A percentile compares a stretch with the other conserved stretches of the same genome.
Evolutionary conservation across 2,888 invertebrate genomes (phyloP).

Genomic region (Lampropteryx suffumata): DNA sequence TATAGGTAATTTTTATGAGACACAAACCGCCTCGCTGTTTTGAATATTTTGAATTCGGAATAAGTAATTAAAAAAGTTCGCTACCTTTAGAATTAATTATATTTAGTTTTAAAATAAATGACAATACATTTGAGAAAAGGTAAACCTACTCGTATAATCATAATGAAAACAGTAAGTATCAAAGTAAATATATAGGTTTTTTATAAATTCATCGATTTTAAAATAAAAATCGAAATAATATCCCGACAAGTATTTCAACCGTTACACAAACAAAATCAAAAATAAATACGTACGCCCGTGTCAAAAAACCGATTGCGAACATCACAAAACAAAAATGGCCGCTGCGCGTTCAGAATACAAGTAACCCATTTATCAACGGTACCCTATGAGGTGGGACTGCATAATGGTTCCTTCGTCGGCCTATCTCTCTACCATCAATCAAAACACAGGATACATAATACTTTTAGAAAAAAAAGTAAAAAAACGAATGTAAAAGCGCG

Average conservation of each 20-base stretch:
- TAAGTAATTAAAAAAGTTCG: too few species aligned
- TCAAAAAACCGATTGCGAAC: slow-evolving; percentile 60
- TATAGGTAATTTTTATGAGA: not conserved
- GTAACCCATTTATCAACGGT: slow-evolving; percentile 62
- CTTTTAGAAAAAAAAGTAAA: slow-evolving; percentile 49
- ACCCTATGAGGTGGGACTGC: slow-evolving; percentile 55
- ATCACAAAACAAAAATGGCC: slow-evolving; percentile 49
- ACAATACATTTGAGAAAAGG: too few species aligned
- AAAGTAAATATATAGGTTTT: too few species aligned
- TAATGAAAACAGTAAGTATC: too few species aligned
- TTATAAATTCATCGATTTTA: too few species aligned
- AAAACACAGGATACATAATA: slow-evolving; percentile 76
- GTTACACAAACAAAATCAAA: slow-evolving; percentile 31
- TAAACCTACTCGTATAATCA: too few species aligned
- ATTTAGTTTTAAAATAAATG: too few species aligned
- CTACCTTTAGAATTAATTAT: too few species aligned
- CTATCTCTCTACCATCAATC: slow-evolving; percentile 74
- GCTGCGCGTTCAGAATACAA: slow-evolving; percentile 60
- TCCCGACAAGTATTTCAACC: slow-evolving; percentile 39
- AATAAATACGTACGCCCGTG: slow-evolving; percentile 33
- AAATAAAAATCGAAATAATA: slow-evolving; percentile 36
- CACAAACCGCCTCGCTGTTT: too few species aligned
- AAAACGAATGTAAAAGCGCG: slow-evolving; percentile 59
- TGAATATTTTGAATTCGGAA: too few species aligned
- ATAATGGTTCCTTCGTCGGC: slow-evolving; percentile 60